Base-by-base conservation (phyloP, 30 jellyfish, hydroid and myxozoan genomes). In the Turritopsis rubra region DNA sequence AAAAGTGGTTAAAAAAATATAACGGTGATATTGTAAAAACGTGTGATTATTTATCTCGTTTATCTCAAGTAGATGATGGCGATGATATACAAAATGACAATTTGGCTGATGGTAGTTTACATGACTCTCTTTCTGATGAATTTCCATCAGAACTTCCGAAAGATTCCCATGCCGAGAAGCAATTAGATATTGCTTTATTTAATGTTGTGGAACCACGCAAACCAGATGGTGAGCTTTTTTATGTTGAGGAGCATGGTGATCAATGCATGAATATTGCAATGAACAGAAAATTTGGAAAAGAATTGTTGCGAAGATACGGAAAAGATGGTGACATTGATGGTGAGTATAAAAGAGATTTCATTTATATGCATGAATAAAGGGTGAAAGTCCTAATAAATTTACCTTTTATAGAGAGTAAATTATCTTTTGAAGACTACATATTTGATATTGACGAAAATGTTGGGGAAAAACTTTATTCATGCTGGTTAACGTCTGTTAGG, bases 21-120 rank as follows among this genome's bases (percentile, higher is more conserved):
- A 72, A 82, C 20, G 96, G 90, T 8, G 90, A 88, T 71, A 52
- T 88, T 71, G 71, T 79, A 28, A 72, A 81, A 24, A 77, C 85
- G 18, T 81, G 87, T 60, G 88, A 80, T 53, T 53, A 80, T 52
- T 53, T 80, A 41, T 80, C 83, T 80, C 83, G 79, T 4, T 24
- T 31, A 80, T 53, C 87, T 0, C 54, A 80, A 26, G 7, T 65
- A 19, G 52, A 84, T 53, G 81, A 31, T 52, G 65, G 53, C 54
- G 65, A 25, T 80, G 87, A 53, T 52, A 21, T 24, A 8, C 31
- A 8, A 8, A 68, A 8, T 68, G 30, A n/a, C 21, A 68, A 68
- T 23, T 21, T n/a, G n/a, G n/a, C 19, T 72, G 80, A 72, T 74
- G 71, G 41, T 30, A 29, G 24, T 30, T 23, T 21, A 24, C 72